Percentiles rank a stretch among this genome's conserved stretches.
Conservation (phyloP, 2,888 invertebrate genomes). For the Calameuta filiformis region DNA sequence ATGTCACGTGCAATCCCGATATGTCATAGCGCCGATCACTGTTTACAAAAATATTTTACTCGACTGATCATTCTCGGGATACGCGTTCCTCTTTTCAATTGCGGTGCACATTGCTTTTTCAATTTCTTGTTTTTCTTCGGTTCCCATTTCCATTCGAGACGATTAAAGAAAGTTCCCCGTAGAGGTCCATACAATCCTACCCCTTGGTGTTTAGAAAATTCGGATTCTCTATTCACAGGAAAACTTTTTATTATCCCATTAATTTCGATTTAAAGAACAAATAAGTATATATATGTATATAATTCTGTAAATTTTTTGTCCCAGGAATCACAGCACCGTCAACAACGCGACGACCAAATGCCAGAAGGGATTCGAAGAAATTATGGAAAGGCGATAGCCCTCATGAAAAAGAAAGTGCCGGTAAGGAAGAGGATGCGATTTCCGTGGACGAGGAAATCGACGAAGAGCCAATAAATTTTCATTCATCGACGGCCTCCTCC, state of each 20-base stretch:
- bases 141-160: not conserved
- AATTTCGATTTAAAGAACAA: not conserved
- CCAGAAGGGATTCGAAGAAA: conserved; percentile 56
- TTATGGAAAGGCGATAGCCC: conserved; percentile 50
- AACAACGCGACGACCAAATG: conserved; percentile 51
- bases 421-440: conserved; percentile 55
- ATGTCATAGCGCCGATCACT: not conserved
- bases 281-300: not conserved
- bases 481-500: conserved; percentile 51
- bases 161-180: not conserved
- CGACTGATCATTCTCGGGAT: not conserved
- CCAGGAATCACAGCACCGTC: conserved; percentile 51
- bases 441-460: conserved; percentile 46
- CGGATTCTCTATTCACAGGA: not conserved
- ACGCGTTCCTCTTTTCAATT: not conserved
- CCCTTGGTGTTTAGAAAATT: not conserved
- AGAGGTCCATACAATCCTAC: not conserved
- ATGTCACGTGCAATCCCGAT: not conserved
- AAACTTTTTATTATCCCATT: not conserved
- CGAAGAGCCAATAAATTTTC: conserved; percentile 51
- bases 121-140: not conserved
- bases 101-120: not conserved
- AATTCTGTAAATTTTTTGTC: not conserved
- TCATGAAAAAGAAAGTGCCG: conserved; percentile 52
- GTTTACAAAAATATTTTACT: not conserved